Base-by-base conservation (phyloP, 2,797 vertebrate genomes). In the Mormyrus hasselquistii region DNA sequence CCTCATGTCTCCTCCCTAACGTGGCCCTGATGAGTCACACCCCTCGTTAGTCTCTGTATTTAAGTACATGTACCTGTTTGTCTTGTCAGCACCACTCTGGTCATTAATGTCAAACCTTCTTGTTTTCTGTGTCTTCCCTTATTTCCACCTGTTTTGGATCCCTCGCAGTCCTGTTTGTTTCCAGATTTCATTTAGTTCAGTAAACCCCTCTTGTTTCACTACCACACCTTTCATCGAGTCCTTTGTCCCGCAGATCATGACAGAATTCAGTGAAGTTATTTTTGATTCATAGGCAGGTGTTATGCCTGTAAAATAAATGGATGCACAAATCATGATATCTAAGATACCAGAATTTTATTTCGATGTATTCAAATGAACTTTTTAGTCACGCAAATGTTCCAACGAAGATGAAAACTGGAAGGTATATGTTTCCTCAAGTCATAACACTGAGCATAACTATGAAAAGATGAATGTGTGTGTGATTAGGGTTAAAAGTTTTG, bases 401-500 rank as follows among this genome's bases (percentile, higher is more conserved):
- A 82, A 47, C 47, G 76, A 44, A 82, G 19, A 82, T 47, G 76
- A n/a, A 82, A 44, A 2, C 38, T 22, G 41, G 38, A 19, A 82
- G 19, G 73, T 8, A 44, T 16, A 79, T 79, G 12, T 82, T 41
- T 82, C 14, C 41, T 82, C 76, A 47, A 82, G 2, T 25, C 0
- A 79, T 79, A 44, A 16, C 14, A 44, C 16, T 82, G 38, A 44
- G 19, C 7, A n/a, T 85, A 12, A 50, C 47, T 41, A 25, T 53
- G n/a, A 9, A 87, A 34, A 41, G 38, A 50, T 2, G 5, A 10
- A 49, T 87, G 76, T 53, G 87, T 52, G 47, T 86, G 87, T 86
- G 47, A 86, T 57, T 88, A 53, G 89, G 82, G 79, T 92, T 92
- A 87, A 59, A 59, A 44, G 52, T 29, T 86, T 86, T 87, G 22